Base-by-base conservation (phyloP, 1,140 invertebrate species). In the Nilaparvata lugens region DNA sequence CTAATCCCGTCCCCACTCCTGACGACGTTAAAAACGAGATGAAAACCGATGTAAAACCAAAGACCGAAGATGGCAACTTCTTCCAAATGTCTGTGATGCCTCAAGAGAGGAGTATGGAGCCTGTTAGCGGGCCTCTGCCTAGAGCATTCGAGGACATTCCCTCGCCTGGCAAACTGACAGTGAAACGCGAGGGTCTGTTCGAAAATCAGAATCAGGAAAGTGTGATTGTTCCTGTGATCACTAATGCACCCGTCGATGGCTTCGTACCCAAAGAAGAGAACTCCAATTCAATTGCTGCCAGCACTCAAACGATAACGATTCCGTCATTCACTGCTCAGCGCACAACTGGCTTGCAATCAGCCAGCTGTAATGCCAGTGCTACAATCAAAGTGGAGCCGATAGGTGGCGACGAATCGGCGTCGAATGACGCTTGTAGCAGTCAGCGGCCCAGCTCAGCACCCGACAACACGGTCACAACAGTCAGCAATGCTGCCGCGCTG, bases 131-230 rank as follows among this genome's bases (percentile, higher is more conserved):
- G n/a, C 57, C 58, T 53, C 52, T 65, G 13, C 53, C 56, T 2
- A 66, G 63, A 52, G 42, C 58, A 16, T 65, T 66, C 57, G 65
- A 66, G n/a, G 65, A 66, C 11, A 60, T 61, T 13, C 65, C 65
- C 2, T 59, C 58, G 42, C 61, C 64, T 21, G 64, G 62, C n/a
- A 63, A 62, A 51, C 35, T 67, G 28, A 64, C 45, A 9, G 61
- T 67, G 14, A 67, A 67, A 42, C 59, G 63, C 42, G 65, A 67
- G 43, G 64, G 64, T 5, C 45, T 67, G 24, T 66, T 67, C 57
- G 64, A 67, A 54, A 63, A 52, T 6, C 35, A 51, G 52, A 63
- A 52, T 6, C 35, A 51, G 52, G 64, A 63, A 38, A 63, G 58
- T 60, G 60, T 62, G n/a, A 63, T 64, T 18, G 60, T 63, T 55